Evolutionary conservation across 2,888 invertebrate species (phyloP).

Genomic region (Diabrotica balteata): DNA sequence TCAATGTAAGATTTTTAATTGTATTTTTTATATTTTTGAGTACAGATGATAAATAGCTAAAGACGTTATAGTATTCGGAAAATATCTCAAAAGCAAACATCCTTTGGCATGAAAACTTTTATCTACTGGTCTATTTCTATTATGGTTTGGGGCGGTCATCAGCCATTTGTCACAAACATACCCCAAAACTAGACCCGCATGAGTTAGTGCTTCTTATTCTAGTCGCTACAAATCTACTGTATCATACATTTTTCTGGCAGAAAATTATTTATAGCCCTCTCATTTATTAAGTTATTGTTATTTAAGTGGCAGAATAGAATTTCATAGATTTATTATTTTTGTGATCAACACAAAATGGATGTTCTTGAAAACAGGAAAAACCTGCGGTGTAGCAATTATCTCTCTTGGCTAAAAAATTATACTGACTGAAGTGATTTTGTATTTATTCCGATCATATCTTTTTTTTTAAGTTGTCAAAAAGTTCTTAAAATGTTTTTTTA

Average conservation of each 20-base stretch:
- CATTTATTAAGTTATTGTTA: conserved; percentile 22
- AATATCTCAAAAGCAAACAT: too few species aligned
- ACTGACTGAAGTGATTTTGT: too few species aligned
- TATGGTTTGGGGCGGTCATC: conserved; percentile 4
- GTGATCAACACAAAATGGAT: background rate
- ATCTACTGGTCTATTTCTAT: background rate
- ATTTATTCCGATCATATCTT: too few species aligned
- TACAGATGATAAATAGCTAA: too few species aligned
- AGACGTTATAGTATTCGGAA: too few species aligned
- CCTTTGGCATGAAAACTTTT: too few species aligned
- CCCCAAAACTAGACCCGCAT: conserved; percentile 2
- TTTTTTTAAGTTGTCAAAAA: too few species aligned
- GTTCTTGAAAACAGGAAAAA: background rate
- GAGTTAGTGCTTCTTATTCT: conserved; percentile 3
- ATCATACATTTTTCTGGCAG: conserved; percentile 25
- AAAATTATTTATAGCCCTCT: conserved; percentile 21
- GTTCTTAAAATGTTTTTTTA: too few species aligned
- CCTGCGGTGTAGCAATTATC: too few species aligned
- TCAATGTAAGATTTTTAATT: too few species aligned
- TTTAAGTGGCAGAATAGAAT: conserved; percentile 20
- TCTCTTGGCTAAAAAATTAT: too few species aligned
- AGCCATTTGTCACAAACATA: conserved; percentile 1
- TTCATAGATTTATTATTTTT: conserved; percentile 14
- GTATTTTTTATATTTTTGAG: too few species aligned
- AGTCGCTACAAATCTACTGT: background rate